Evolutionary conservation across 2,797 vertebrate genomes (phyloP), one percentile per base, ranked within the genome.

Genomic region (Calcarius lapponicus): DNA sequence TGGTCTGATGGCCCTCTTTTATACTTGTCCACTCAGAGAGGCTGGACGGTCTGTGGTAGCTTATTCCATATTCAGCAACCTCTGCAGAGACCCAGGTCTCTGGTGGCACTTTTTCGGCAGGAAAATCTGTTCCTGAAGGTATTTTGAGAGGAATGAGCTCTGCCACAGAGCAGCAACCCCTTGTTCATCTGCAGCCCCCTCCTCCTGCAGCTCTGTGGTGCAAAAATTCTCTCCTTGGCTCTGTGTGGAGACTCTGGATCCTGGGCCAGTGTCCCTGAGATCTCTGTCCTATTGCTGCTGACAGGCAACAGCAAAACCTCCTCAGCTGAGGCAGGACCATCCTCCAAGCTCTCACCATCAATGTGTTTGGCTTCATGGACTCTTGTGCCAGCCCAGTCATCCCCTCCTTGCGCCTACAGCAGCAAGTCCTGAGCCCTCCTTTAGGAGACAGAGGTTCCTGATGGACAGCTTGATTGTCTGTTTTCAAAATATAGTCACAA

Each of bases 211-310:
- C 20, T 53, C 29, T 54, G 62, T 11, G 21, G n/a, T 42, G 12
- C 34, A 16, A 31, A 5, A 31, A 5, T 1, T 16, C 54, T 48
- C 25, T n/a, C 26, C 26, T 9, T 18, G 17, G 7, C 18, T 79
- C 1, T 5, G 17, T 42, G n/a, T 16, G 36, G 17, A 50, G 13
- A 45, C 24, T 5, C 16, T 71, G 28, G 9, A 18, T 11, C 38
- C 24, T 2, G 3, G 10, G 7, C 28, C 42, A 79, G 15, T 5
- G 12, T 24, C 36, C 5, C 15, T 0, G 0, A 47, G 25, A 69
- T 11, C 26, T 86, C 62, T 90, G 31, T 36, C 26, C 38, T 48
- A 1, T n/a, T 50, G 43, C 21, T 72, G 43, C 38, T 1, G 1
- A 47, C 64, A 70, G 13, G 45, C 12, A 47, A 5, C 3, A 16